Evolutionary conservation across 2,113 vertebrate genomes (phyloP).

Genomic region (Carassius carassius): DNA sequence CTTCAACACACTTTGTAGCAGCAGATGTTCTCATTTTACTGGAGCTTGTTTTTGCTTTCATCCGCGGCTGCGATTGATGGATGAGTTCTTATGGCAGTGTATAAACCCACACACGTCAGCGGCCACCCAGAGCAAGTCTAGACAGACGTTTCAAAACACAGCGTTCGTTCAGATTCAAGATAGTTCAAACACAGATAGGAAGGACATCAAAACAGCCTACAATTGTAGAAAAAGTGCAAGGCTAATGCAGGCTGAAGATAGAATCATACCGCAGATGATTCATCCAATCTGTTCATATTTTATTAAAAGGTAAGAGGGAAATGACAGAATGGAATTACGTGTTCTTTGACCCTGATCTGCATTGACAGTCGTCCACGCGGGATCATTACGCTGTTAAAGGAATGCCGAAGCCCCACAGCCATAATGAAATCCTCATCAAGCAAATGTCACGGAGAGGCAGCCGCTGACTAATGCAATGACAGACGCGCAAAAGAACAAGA

Average conservation of each 20-base stretch:
- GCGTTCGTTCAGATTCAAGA: background rate
- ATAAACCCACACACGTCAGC: constrained; percentile 8
- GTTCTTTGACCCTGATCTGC: constrained; percentile 47
- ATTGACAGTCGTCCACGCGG: constrained; percentile 55
- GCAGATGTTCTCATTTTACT: constrained; percentile 44
- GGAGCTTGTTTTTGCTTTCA: constrained; percentile 12
- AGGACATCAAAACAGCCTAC: constrained; percentile 25
- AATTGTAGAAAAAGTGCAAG: background rate
- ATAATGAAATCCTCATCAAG: constrained; percentile 44
- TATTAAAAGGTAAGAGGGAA: constrained; percentile 33
- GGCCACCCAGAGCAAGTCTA: constrained; percentile 19
- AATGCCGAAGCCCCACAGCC: constrained; percentile 26
- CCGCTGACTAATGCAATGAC: constrained; percentile 56
- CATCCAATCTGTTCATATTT: constrained; percentile 7
- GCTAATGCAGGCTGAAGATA: background rate
- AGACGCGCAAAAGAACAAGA: background rate
- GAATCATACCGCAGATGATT: background rate
- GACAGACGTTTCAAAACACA: constrained; percentile 3
- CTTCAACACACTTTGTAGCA: constrained; percentile 26
- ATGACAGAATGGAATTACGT: constrained; percentile 50
- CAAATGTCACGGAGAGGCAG: constrained; percentile 35
- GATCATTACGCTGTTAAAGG: constrained; percentile 50
- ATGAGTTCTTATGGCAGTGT: constrained; percentile 28
- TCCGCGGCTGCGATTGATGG: constrained; percentile 9
- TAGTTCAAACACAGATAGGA: constrained; percentile 11